Percentiles rank a stretch among this genome's conserved stretches.
These are phyloP conservation scores for Mystacides longicornis DNA, from an alignment of 2,888 invertebrate species.

Conservation along the genomic window DNA sequence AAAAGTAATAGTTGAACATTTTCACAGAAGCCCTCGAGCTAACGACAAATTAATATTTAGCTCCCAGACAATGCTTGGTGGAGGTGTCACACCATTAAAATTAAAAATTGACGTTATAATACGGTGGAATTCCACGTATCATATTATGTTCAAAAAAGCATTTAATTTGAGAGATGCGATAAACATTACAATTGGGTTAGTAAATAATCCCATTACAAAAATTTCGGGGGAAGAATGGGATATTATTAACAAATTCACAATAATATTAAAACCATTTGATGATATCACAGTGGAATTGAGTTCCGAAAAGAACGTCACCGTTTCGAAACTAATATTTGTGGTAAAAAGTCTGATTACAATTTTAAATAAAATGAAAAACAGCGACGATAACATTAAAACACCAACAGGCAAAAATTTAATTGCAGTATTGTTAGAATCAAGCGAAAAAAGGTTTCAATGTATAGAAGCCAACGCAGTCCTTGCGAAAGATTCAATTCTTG, in stretches of 20 bases:
- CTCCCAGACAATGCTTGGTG: neutral
- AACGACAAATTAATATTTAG: neutral
- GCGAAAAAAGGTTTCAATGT: neutral
- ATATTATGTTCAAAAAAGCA: neutral
- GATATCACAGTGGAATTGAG: neutral
- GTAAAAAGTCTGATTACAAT: neutral
- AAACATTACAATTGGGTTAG: neutral
- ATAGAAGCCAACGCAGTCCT: neutral
- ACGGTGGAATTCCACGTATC: neutral
- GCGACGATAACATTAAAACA: neutral
- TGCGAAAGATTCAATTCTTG: neutral
- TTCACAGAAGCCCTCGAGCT: neutral
- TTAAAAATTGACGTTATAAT: neutral
- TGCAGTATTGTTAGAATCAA: neutral
- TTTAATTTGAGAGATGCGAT: neutral
- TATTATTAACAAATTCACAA: neutral
- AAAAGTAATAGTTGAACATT: neutral
- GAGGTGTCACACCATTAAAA: neutral
- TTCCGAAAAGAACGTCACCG: neutral
- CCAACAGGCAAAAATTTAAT: neutral
- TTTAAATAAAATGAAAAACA: neutral
- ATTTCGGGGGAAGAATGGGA: neutral
- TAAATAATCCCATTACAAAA: neutral
- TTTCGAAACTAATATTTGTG: neutral
- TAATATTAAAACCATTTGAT: neutral